Evolutionary conservation across 2,888 invertebrate genomes (phyloP).

Genomic region (Linnaemya vulpina): DNA sequence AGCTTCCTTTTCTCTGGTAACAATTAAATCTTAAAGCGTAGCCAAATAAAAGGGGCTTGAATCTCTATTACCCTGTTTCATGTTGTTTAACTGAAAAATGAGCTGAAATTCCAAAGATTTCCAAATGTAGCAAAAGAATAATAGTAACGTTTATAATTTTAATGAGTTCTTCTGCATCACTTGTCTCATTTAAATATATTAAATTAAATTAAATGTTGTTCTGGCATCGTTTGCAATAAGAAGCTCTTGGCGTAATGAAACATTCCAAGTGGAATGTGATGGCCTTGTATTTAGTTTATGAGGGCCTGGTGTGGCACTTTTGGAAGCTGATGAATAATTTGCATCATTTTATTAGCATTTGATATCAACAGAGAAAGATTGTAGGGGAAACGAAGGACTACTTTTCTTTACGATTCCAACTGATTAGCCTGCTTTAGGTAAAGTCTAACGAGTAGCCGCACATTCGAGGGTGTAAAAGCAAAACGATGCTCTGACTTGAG

Average conservation of each 20-base stretch:
- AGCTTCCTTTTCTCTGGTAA: slow-evolving; percentile 41
- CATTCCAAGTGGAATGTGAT: slow-evolving; percentile 3
- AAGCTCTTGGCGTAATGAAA: slow-evolving; percentile 14
- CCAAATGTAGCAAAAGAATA: slow-evolving; percentile 4
- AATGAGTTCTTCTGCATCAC: slow-evolving; percentile 73
- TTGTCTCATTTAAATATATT: slow-evolving; percentile 46
- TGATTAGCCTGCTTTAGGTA: too few relatives aligned
- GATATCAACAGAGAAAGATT: neutral
- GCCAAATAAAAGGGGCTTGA: too few relatives aligned
- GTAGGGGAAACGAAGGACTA: too few relatives aligned
- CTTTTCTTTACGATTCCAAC: too few relatives aligned
- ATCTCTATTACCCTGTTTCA: slow-evolving; percentile 1
- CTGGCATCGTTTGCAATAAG: slow-evolving; percentile 36
- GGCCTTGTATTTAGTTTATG: neutral
- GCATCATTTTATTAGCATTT: neutral
- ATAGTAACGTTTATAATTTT: slow-evolving; percentile 67
- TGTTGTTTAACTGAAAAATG: slow-evolving; percentile 41
- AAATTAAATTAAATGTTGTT: slow-evolving; percentile 44
- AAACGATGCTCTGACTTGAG: too few relatives aligned
- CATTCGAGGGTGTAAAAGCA: too few relatives aligned
- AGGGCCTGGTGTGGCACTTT: neutral
- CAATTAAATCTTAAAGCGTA: slow-evolving; percentile 8
- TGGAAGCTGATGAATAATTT: neutral
- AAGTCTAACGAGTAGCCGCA: too few relatives aligned
- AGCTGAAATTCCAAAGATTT: slow-evolving; percentile 31